Conservation (phyloP, 1,140 invertebrate species). For the Eupeodes corollae region DNA sequence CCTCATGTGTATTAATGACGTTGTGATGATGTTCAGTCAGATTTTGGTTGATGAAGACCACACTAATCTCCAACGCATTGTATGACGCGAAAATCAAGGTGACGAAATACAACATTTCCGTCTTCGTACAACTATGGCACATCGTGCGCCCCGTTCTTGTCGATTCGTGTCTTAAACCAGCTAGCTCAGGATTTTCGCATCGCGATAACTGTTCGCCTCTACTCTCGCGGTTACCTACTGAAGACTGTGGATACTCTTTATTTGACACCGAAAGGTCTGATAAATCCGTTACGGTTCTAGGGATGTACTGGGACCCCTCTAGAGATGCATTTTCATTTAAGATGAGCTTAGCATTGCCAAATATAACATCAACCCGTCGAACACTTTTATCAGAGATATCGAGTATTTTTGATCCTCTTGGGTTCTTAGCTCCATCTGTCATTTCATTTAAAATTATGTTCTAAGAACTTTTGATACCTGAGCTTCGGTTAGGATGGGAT, state of each 20-base stretch:
- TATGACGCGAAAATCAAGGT: constrained; percentile 23
- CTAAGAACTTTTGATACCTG: constrained; percentile 14
- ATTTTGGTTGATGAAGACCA: constrained; percentile 12
- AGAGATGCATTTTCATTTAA: constrained; percentile 1
- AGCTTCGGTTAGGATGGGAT: not conserved
- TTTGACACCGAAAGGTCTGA: not conserved
- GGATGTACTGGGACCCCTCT: not conserved
- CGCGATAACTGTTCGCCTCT: not conserved
- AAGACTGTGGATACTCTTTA: not conserved
- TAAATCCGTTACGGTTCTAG: not conserved
- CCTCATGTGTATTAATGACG: too few relatives aligned
- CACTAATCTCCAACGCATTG: constrained; percentile 26
- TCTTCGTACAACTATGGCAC: constrained; percentile 27
- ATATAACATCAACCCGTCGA: constrained; percentile 6
- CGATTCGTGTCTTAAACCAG: not conserved
- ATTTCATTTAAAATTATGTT: constrained; percentile 34
- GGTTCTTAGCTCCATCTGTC: constrained; percentile 28
- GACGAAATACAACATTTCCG: constrained; percentile 18
- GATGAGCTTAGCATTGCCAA: not conserved
- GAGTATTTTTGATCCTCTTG: constrained; percentile 30
- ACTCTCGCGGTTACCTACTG: too few relatives aligned
- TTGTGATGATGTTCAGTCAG: too few relatives aligned
- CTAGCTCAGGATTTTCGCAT: not conserved
- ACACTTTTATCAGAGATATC: constrained; percentile 25
- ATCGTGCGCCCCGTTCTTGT: constrained; percentile 1